Conservation (phyloP, 2,888 invertebrate genomes). For the Alentia gelatinosa region DNA sequence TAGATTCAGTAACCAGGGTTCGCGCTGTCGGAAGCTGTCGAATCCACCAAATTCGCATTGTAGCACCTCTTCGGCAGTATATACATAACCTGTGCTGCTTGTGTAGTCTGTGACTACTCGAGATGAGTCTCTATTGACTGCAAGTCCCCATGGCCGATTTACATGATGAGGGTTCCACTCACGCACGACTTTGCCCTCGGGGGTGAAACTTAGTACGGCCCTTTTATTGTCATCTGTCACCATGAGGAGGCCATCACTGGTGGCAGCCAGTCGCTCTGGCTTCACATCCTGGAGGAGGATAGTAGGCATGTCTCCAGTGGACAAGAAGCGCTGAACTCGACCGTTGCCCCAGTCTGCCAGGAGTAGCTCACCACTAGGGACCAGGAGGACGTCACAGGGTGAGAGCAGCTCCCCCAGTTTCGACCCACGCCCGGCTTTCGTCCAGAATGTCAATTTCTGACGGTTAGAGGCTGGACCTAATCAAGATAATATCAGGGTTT, state of each 20-base stretch:
- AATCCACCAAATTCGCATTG: not conserved
- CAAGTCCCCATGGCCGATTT: slow-evolving; percentile 74
- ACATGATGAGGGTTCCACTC: slow-evolving; percentile 68
- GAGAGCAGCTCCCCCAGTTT: slow-evolving; percentile 63
- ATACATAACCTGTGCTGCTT: slow-evolving; percentile 63
- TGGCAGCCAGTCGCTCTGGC: slow-evolving; percentile 72
- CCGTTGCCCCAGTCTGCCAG: slow-evolving; percentile 75
- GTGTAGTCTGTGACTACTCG: slow-evolving; percentile 73
- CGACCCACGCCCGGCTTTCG: slow-evolving; percentile 46
- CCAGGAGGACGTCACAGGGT: slow-evolving; percentile 73
- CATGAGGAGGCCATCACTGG: slow-evolving; percentile 71
- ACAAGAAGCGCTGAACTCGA: slow-evolving; percentile 70
- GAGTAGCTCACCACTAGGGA: slow-evolving; percentile 67
- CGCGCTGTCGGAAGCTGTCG: not conserved
- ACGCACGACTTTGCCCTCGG: slow-evolving; percentile 61
- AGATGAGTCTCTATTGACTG: slow-evolving; percentile 69
- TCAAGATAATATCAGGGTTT: no score
- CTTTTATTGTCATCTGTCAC: slow-evolving; percentile 74
- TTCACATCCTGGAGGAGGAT: slow-evolving; percentile 65
- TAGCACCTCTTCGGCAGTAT: not conserved
- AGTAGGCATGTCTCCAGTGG: slow-evolving; percentile 60
- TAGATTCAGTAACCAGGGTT: slow-evolving; percentile 34
- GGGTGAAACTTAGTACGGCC: slow-evolving; percentile 70
- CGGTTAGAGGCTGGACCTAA: not conserved
- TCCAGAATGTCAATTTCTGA: slow-evolving; percentile 50